phyloP scores from a whole-genome alignment of 2,797 vertebrate species.

The Mus caroli region DNA sequence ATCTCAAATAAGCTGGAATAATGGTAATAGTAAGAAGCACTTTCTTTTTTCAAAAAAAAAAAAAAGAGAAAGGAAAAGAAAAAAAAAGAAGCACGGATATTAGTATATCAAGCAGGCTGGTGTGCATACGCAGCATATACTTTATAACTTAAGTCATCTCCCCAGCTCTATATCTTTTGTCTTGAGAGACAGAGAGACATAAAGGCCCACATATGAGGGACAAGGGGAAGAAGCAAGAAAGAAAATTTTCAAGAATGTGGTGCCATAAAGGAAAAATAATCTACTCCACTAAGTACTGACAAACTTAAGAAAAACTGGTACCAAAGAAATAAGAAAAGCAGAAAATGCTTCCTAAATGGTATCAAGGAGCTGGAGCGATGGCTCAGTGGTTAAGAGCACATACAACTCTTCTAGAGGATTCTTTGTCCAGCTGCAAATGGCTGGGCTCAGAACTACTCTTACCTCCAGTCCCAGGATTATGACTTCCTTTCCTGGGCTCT shows the following conservation, averaged over 20 bases:
- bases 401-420: too few relatives aligned
- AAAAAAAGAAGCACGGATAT: not conserved
- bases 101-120: not conserved
- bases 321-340: not conserved
- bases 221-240: not conserved
- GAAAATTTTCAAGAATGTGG: not conserved
- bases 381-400: not conserved
- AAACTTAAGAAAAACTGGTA: not conserved
- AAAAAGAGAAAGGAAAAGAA: too few relatives aligned
- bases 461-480: not conserved
- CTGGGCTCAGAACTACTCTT: accelerated
- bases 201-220: not conserved
- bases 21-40: not conserved
- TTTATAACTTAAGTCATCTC: not conserved
- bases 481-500: not conserved
- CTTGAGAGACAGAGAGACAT: not conserved
- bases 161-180: not conserved
- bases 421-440: too few relatives aligned
- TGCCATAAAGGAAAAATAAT: not conserved
- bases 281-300: not conserved
- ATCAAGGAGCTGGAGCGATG: not conserved
- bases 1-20: not conserved
- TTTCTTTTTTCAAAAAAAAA: too few relatives aligned
- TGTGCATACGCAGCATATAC: accelerated
- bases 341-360: not conserved